These are phyloP conservation scores for Castor canadensis DNA, from an alignment of 2,113 vertebrate genomes.

Conservation along the genomic window DNA sequence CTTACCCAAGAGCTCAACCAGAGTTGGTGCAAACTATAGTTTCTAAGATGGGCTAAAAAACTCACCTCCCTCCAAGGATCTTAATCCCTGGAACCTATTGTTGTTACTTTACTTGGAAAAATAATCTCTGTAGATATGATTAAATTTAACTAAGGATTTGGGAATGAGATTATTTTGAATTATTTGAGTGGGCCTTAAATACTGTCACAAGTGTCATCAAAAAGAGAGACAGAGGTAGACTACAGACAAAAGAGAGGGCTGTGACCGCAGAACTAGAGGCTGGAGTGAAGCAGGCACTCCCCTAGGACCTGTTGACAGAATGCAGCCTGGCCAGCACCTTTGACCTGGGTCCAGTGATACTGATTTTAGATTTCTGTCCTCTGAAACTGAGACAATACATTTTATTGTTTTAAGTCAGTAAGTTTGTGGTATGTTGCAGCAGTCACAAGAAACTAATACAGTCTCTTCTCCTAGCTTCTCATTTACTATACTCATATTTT, in stretches of 20 bases:
- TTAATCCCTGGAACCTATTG: too few species aligned
- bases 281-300: too few species aligned
- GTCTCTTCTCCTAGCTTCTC: background rate
- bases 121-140: background rate
- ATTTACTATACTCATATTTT: background rate
- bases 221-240: background rate
- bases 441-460: background rate
- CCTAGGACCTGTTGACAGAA: fast-evolving
- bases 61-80: background rate
- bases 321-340: too few species aligned
- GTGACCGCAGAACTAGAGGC: background rate
- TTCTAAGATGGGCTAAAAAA: background rate
- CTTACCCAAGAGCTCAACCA: background rate
- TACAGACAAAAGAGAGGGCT: background rate
- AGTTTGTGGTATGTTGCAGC: background rate
- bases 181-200: background rate
- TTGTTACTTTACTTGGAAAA: background rate
- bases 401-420: background rate
- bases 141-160: background rate
- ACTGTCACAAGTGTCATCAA: background rate
- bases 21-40: background rate
- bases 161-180: background rate
- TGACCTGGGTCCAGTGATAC: too few species aligned
- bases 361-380: background rate
- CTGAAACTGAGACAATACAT: background rate